Evolutionary conservation across 2,888 invertebrate species (phyloP).

Genomic region (Apotomis betuletana): DNA sequence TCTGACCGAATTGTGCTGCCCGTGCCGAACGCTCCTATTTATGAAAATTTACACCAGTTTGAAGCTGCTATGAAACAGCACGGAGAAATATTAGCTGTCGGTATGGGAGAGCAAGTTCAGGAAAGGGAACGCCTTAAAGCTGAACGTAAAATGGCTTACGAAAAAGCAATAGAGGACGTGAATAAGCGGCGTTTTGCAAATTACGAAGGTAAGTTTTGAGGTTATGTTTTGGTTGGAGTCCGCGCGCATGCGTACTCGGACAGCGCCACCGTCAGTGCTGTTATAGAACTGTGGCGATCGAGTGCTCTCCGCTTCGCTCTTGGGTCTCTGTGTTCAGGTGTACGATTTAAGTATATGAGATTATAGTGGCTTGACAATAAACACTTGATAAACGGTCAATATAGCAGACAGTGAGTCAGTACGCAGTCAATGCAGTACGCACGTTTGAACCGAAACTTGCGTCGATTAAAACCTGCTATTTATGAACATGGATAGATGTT

Average conservation of each 20-base stretch:
- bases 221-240: conserved; percentile 60
- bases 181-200: conserved; percentile 72
- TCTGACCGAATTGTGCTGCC: conserved; percentile 82
- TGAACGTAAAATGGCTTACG: conserved; percentile 54
- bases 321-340: no score
- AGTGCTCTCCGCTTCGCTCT: background rate
- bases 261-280: background rate
- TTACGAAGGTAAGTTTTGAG: conserved; percentile 71
- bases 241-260: conserved; percentile 7
- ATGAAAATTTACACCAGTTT: conserved; percentile 88
- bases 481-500: no score
- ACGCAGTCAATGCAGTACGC: no score
- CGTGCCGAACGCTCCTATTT: conserved; percentile 82
- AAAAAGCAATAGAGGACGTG: conserved; percentile 63
- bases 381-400: no score
- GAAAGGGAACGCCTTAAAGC: conserved; percentile 68
- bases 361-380: no score
- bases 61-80: conserved; percentile 58
- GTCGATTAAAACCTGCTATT: no score
- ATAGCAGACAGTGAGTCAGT: no score
- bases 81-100: conserved; percentile 59
- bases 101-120: conserved; percentile 58
- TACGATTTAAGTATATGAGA: no score
- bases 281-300: no score
- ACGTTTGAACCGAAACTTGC: no score